Conservation (phyloP, 2,888 invertebrate genomes). For the Acanthococcus lagerstroemiae region DNA sequence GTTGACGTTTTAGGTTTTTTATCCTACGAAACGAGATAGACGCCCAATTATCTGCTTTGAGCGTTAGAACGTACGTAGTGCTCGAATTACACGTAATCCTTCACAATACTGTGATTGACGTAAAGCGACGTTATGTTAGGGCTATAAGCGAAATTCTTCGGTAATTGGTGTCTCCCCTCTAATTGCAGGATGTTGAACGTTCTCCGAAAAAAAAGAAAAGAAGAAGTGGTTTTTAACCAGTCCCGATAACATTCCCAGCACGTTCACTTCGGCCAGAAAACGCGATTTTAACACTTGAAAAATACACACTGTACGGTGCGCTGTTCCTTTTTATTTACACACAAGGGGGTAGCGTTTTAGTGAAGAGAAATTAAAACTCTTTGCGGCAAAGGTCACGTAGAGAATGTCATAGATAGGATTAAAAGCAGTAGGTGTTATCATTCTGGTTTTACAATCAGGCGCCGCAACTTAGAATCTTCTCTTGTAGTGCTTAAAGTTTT, state of each 20-base stretch:
- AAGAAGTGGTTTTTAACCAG: neutral
- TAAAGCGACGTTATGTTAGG: conserved; percentile 18
- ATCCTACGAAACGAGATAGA: neutral
- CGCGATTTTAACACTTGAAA: neutral
- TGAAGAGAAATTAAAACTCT: too few relatives aligned
- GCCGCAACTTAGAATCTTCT: too few relatives aligned
- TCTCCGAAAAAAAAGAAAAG: neutral
- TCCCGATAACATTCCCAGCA: conserved; percentile 17
- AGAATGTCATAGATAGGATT: too few relatives aligned
- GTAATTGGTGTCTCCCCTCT: conserved; percentile 18
- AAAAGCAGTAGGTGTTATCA: too few relatives aligned
- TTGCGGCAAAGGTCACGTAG: too few relatives aligned
- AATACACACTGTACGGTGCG: neutral
- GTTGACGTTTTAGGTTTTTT: neutral
- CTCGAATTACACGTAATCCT: conserved; percentile 25
- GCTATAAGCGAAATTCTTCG: conserved; percentile 18
- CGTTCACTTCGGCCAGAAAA: neutral
- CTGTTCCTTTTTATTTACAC: neutral
- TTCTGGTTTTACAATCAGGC: too few relatives aligned
- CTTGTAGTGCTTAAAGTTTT: too few relatives aligned
- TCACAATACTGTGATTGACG: conserved; percentile 18
- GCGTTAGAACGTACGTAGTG: conserved; percentile 10
- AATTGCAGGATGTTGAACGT: neutral
- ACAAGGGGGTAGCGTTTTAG: too few relatives aligned
- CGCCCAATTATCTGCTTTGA: conserved; percentile 18